These are phyloP conservation scores for Trogon melanurus DNA, from an alignment of 2,113 vertebrate species.

Conservation along the genomic window DNA sequence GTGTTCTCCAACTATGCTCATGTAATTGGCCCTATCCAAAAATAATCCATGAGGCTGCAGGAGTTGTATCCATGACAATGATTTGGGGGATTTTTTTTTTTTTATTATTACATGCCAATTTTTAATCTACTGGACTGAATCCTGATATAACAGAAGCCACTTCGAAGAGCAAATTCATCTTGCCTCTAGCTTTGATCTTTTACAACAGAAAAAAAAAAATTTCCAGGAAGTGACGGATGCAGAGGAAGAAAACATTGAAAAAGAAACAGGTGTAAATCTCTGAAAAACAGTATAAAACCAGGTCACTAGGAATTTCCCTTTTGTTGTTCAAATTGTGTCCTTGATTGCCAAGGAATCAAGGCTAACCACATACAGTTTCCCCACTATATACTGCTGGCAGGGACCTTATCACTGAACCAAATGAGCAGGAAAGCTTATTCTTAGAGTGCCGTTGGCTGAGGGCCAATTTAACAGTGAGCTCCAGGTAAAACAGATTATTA, in stretches of 20 bases:
- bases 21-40: neutral
- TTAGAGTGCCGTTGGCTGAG: neutral
- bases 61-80: neutral
- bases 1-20: neutral
- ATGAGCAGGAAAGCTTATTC: constrained; percentile 4
- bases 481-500: neutral
- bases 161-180: neutral
- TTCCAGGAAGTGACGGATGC: neutral
- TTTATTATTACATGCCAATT: neutral
- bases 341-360: constrained; percentile 1
- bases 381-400: neutral
- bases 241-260: neutral
- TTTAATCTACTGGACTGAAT: neutral
- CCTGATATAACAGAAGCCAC: neutral
- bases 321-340: neutral
- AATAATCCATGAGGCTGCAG: neutral
- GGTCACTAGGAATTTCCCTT: constrained; percentile 10
- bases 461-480: neutral
- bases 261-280: neutral
- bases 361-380: neutral
- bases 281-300: neutral
- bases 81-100: neutral
- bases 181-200: neutral
- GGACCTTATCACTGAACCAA: neutral
- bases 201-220: neutral